Conservation (phyloP, 2,797 vertebrate genomes). For the Tapirus indicus region DNA sequence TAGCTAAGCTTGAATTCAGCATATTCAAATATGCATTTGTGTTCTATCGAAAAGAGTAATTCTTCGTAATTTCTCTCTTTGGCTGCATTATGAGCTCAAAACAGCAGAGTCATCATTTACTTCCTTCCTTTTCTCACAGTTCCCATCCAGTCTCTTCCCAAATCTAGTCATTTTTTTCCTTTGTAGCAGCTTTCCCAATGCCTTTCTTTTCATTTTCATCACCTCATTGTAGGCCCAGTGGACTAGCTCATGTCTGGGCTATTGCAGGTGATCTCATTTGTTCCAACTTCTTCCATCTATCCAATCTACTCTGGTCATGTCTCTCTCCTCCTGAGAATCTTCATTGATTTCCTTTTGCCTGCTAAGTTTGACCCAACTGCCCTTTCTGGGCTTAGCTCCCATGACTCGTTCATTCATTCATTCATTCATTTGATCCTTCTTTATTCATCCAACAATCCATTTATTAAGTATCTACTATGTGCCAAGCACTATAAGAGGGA, state of each 20-base stretch:
- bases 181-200: neutral
- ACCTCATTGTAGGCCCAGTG: neutral
- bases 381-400: neutral
- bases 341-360: conserved; percentile 27
- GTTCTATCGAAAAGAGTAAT: neutral
- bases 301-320: neutral
- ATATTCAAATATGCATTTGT: neutral
- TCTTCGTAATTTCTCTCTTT: neutral
- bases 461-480: neutral
- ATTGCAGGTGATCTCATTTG: no score
- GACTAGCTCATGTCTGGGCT: neutral
- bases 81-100: neutral
- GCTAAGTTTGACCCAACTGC: neutral
- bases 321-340: neutral
- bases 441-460: conserved; percentile 31
- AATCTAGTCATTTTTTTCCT: neutral
- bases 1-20: neutral
- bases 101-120: neutral
- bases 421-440: neutral
- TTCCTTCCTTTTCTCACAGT: neutral
- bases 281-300: neutral
- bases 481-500: neutral
- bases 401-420: neutral
- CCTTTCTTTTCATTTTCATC: neutral
- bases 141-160: neutral